Evolutionary conservation across 2,113 vertebrate species (phyloP).

Genomic region (Chionodraco myersi): DNA sequence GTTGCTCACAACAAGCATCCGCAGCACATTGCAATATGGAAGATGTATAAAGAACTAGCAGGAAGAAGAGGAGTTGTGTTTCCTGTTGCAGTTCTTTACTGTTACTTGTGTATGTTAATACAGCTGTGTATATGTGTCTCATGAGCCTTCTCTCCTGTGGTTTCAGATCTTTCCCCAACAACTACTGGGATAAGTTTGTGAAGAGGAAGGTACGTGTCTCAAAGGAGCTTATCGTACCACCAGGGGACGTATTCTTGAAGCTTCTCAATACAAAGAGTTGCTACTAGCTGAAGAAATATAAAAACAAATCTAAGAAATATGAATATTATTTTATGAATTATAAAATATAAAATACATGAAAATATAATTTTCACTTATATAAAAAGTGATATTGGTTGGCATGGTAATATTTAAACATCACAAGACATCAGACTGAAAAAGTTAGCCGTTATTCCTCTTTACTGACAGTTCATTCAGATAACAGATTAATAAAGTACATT

Average conservation of each 20-base stretch:
- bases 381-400: too few species aligned
- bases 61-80: background rate
- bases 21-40: background rate
- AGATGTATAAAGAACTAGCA: background rate
- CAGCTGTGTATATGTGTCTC: background rate
- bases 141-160: conserved; percentile 25
- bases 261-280: background rate
- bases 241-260: background rate
- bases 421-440: background rate
- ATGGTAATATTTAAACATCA: too few species aligned
- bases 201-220: conserved; percentile 86
- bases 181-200: conserved; percentile 99
- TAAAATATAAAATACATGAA: too few species aligned
- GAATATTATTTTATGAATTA: too few species aligned
- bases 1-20: background rate
- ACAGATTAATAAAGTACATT: too few species aligned
- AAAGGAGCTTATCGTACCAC: background rate
- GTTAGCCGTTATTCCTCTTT: background rate
- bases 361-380: too few species aligned
- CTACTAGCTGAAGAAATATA: too few species aligned
- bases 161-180: conserved; percentile 95
- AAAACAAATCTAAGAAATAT: too few species aligned
- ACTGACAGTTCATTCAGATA: background rate
- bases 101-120: background rate
- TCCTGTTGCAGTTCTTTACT: background rate